Evolutionary conservation across 2,797 vertebrate genomes (phyloP).

Genomic region (Gymnoscopelus microlampas): DNA sequence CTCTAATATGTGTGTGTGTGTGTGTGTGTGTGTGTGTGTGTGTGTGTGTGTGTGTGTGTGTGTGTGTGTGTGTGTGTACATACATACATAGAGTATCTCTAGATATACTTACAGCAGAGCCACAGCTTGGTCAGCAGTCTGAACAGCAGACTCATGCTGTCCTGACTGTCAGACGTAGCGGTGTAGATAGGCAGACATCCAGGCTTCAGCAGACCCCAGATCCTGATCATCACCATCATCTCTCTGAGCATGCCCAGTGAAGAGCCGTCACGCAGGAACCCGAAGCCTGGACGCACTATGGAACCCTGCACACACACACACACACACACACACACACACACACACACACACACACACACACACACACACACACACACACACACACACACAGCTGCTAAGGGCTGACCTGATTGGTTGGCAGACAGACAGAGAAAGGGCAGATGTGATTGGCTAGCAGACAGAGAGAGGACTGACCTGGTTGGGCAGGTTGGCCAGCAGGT

Average conservation of each 20-base stretch:
- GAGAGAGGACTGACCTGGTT: constrained; percentile 87
- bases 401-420: too few relatives aligned
- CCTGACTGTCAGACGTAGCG: constrained; percentile 95
- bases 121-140: constrained; percentile 95
- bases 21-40: not conserved
- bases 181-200: constrained; percentile 96
- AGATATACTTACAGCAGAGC: constrained; percentile 90
- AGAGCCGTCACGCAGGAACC: constrained; percentile 91
- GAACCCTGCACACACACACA: constrained; percentile 82
- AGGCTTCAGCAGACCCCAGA: constrained; percentile 96
- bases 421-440: too few relatives aligned
- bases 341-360: not conserved
- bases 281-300: constrained; percentile 90
- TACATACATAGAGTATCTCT: too few relatives aligned
- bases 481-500: constrained; percentile 93
- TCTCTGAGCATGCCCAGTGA: constrained; percentile 93
- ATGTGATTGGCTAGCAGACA: too few relatives aligned
- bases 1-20: not conserved
- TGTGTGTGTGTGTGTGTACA: too few relatives aligned
- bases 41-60: too few relatives aligned
- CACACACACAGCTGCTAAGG: too few relatives aligned
- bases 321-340: constrained; percentile 2
- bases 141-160: constrained; percentile 98
- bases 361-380: too few relatives aligned
- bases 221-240: constrained; percentile 96